Evolutionary conservation across 2,113 vertebrate genomes (phyloP).

Genomic region (Crypturellus undulatus): DNA sequence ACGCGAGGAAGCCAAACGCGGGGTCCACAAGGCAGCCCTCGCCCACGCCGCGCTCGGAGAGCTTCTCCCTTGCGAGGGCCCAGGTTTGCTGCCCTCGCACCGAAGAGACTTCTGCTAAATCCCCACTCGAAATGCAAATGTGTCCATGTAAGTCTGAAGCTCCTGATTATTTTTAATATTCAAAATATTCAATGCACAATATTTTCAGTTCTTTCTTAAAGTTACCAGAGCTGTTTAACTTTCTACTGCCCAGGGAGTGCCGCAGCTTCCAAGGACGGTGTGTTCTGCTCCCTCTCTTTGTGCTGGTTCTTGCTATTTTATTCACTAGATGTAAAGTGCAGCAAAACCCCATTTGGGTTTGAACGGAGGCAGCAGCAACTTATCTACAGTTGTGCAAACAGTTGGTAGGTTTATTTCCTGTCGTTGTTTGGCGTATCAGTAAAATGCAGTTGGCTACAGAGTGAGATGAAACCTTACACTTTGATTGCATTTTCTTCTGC

Average conservation of each 20-base stretch:
- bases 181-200: too few species aligned
- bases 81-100: background rate
- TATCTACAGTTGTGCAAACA: background rate
- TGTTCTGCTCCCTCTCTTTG: background rate
- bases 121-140: background rate
- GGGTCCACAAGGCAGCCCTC: background rate
- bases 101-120: background rate
- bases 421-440: background rate
- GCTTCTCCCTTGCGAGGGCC: background rate
- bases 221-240: background rate
- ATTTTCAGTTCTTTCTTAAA: background rate
- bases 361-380: background rate
- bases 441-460: background rate
- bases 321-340: background rate
- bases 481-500: background rate
- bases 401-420: background rate
- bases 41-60: background rate
- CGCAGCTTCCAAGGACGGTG: background rate
- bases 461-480: background rate
- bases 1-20: background rate
- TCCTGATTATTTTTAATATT: background rate
- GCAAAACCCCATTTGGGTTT: background rate
- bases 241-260: background rate
- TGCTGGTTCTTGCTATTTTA: background rate
- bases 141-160: background rate